Base-by-base conservation (phyloP, 2,888 invertebrate genomes). In the Smittia aterrima region DNA sequence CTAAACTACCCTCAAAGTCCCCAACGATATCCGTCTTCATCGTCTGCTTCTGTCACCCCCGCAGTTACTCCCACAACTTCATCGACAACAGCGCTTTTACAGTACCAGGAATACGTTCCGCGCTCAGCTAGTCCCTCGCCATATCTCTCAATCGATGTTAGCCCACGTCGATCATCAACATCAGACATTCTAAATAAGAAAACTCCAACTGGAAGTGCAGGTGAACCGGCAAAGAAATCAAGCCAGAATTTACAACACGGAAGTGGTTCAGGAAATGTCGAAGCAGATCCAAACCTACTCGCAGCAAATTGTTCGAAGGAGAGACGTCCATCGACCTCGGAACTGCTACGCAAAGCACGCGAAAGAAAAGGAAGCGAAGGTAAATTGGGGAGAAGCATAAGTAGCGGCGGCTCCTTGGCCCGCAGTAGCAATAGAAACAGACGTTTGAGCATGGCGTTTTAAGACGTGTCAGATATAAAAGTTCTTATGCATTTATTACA, bases 331-430 rank as follows among this genome's bases (percentile, higher is more conserved):
- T 82, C 82, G 75, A 83, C 83, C 22, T 80, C 82, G 74, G 82
- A 83, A 78, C 75, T 83, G 68, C 75, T 83, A 75, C 78, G 83
- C 13, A 79, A 79, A 25, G 83, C 82, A 13, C 79, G 83, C 41
- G 83, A 83, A 75, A 79, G 83, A 7, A 81, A 81, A 73, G 81
- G 82, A 75, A 82, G 82, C 74, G 82, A 81, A 77, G 79, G 80
- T 11, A 76, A 76, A 66, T 72, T 47, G 47, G 76, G 75, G 72
- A 79, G 83, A 75, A 83, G 83, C 77, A 78, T 81, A 18, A 83
- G 83, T 70, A 83, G 83, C 64, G 79, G 81, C 40, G 81, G 82
- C 20, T 77, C 77, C 76, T n/a, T 72, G 32, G 58, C 72, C 24
- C 38, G 72, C 13, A 78, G 79, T 27, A 82, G 80, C 11, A 74